Conservation (phyloP, 2,797 vertebrate species). For the Otolemur crassicaudatus region DNA sequence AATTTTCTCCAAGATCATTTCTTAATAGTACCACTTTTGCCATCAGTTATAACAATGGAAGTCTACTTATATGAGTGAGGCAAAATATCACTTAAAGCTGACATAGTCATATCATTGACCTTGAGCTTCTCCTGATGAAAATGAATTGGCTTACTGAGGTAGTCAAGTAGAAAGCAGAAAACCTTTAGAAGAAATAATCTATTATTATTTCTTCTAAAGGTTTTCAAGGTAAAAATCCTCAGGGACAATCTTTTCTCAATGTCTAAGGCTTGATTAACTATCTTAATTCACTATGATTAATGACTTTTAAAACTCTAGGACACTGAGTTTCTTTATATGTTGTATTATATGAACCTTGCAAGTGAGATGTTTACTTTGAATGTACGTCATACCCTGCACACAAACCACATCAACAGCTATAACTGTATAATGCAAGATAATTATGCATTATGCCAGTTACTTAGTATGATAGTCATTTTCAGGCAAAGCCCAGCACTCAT, state of each 20-base stretch:
- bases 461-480: background rate
- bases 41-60: constrained; percentile 59
- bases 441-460: constrained; percentile 35
- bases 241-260: constrained; percentile 82
- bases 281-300: constrained; percentile 89
- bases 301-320: constrained; percentile 70
- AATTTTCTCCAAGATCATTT: constrained; percentile 49
- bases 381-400: background rate
- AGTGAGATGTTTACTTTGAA: constrained; percentile 47
- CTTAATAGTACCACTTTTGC: background rate
- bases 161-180: constrained; percentile 81
- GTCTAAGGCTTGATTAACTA: constrained; percentile 85
- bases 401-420: constrained; percentile 15
- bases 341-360: constrained; percentile 55
- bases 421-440: background rate
- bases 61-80: background rate
- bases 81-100: constrained; percentile 69
- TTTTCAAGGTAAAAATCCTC: constrained; percentile 83
- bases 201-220: constrained; percentile 67
- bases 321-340: constrained; percentile 33
- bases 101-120: constrained; percentile 78
- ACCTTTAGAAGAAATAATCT: constrained; percentile 71
- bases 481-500: background rate
- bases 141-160: constrained; percentile 77
- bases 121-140: constrained; percentile 84